Conservation (phyloP, 2,888 invertebrate species). For the Autographa gamma region DNA sequence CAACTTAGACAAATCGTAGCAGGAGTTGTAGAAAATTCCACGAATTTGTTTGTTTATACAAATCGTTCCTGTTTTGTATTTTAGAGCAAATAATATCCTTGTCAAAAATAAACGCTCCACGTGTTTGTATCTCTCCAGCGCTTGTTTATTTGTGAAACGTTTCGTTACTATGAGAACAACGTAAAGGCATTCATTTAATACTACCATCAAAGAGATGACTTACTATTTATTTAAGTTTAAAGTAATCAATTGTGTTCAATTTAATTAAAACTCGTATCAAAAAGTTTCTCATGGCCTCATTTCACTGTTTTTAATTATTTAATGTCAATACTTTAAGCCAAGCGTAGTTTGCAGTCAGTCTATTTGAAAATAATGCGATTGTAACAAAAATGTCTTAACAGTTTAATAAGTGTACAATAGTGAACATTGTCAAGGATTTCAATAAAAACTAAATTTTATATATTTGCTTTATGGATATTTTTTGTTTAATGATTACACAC, state of each 20-base stretch:
- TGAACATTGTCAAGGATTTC: no score
- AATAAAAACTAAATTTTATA: no score
- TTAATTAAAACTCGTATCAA: neutral
- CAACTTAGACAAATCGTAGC: no score
- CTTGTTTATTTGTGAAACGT: neutral
- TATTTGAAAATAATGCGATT: no score
- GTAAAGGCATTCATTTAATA: neutral
- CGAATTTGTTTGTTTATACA: no score
- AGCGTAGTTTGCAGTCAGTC: neutral
- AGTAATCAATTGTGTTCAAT: slow-evolving; percentile 2
- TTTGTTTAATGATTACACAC: no score
- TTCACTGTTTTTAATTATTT: neutral
- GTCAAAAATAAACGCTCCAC: neutral
- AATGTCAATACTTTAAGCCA: neutral
- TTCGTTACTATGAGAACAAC: neutral
- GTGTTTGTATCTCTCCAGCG: neutral
- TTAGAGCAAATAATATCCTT: neutral
- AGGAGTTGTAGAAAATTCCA: no score
- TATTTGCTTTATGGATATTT: no score
- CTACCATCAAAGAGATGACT: neutral
- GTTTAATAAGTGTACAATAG: no score
- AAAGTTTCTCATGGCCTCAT: neutral
- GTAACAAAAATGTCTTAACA: no score
- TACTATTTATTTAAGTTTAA: neutral
- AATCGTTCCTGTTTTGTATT: no score